Evolutionary conservation across 2,797 vertebrate genomes (phyloP).

Genomic region (Pygocentrus nattereri): DNA sequence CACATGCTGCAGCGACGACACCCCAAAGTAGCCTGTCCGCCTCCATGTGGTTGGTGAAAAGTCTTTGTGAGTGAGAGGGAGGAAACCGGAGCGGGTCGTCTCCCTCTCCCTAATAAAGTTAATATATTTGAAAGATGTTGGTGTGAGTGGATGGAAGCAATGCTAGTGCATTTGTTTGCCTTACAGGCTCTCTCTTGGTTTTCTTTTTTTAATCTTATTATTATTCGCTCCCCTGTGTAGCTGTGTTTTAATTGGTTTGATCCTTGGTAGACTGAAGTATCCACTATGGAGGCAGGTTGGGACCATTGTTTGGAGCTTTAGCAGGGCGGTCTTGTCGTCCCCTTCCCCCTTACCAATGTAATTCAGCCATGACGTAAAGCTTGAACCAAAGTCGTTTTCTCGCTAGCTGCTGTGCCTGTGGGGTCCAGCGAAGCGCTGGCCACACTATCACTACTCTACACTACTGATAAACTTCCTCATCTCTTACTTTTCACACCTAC

Average conservation of each 20-base stretch:
- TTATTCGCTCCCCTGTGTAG: slow-evolving; percentile 37
- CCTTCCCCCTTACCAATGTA: slow-evolving; percentile 69
- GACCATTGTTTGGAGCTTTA: slow-evolving; percentile 32
- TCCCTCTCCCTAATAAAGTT: slow-evolving; percentile 56
- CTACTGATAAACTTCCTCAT: slow-evolving; percentile 89
- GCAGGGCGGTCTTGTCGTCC: slow-evolving; percentile 56
- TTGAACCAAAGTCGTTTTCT: slow-evolving; percentile 99
- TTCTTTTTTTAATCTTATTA: slow-evolving; percentile 12
- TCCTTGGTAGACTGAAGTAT: slow-evolving; percentile 64
- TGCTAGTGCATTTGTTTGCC: slow-evolving; percentile 60
- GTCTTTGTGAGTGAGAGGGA: slow-evolving; percentile 41
- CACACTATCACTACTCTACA: slow-evolving; percentile 86
- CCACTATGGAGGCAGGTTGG: slow-evolving; percentile 72
- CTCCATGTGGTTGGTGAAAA: slow-evolving; percentile 33
- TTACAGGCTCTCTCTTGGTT: slow-evolving; percentile 54
- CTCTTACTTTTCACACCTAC: slow-evolving; percentile 41
- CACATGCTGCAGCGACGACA: slow-evolving; percentile 47
- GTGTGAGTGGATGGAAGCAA: slow-evolving; percentile 51
- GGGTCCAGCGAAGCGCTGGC: slow-evolving; percentile 84
- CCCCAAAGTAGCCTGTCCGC: slow-evolving; percentile 39
- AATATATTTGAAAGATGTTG: slow-evolving; percentile 61
- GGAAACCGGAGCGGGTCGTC: slow-evolving; percentile 26
- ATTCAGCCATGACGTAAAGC: slow-evolving; percentile 95
- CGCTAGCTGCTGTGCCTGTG: slow-evolving; percentile 97
- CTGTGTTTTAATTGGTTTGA: slow-evolving; percentile 50